These are phyloP conservation scores for Poeciliopsis prolifica DNA, from an alignment of 2,113 vertebrate genomes.

Conservation along the genomic window DNA sequence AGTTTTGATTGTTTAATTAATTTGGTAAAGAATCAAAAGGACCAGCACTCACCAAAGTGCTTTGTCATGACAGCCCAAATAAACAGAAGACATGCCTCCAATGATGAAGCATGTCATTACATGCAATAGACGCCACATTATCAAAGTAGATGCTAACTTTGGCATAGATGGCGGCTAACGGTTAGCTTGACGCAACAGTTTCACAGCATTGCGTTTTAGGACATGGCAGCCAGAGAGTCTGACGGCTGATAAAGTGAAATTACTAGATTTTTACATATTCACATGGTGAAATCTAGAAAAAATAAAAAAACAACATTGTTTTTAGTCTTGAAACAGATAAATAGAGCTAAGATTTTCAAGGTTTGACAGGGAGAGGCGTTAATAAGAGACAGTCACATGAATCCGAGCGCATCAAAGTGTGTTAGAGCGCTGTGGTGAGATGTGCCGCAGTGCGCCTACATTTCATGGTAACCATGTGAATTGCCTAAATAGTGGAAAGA, in stretches of 20 bases:
- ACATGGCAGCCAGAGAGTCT: neutral
- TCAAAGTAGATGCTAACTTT: neutral
- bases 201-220: neutral
- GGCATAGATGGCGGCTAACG: neutral
- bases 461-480: conserved; percentile 55
- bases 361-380: conserved; percentile 9
- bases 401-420: conserved; percentile 40
- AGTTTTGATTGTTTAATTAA: too few species aligned
- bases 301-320: neutral
- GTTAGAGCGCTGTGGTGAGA: conserved; percentile 30
- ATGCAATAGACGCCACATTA: too few species aligned
- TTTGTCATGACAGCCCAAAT: too few species aligned
- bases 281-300: neutral
- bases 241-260: neutral
- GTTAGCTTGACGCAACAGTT: neutral
- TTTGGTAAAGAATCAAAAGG: too few species aligned
- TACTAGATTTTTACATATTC: neutral
- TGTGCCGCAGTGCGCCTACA: conserved; percentile 29
- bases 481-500: conserved; percentile 63
- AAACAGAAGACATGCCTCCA: too few species aligned
- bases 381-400: conserved; percentile 36
- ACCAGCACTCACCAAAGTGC: too few species aligned
- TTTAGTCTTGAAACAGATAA: neutral
- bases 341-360: neutral
- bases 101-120: too few species aligned